Evolutionary conservation across 2,888 invertebrate genomes (phyloP).

Genomic region (Leucophenga montana): DNA sequence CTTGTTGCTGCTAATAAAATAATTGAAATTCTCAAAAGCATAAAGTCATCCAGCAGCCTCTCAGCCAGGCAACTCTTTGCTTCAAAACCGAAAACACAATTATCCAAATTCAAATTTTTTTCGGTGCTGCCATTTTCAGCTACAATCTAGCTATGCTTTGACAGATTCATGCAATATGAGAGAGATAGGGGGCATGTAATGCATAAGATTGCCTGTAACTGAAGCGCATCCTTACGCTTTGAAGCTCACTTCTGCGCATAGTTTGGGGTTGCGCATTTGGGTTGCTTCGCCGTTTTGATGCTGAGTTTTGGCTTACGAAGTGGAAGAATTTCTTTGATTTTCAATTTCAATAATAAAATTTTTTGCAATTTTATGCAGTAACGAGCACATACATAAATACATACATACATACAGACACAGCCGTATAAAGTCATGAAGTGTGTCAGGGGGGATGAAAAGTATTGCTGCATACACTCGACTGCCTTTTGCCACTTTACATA

Average conservation of each 20-base stretch:
- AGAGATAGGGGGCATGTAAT: too few species aligned
- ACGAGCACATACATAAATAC: slow-evolving; percentile 36
- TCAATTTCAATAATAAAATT: slow-evolving; percentile 63
- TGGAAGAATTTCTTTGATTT: slow-evolving; percentile 46
- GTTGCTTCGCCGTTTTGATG: too few species aligned
- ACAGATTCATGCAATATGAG: neutral
- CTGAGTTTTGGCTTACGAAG: neutral
- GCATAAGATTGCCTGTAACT: neutral
- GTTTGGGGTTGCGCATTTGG: slow-evolving; percentile 1
- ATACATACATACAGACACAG: neutral
- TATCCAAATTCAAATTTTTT: slow-evolving; percentile 29
- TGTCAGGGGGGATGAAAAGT: too few species aligned
- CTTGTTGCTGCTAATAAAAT: slow-evolving; percentile 55
- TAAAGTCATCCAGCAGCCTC: neutral
- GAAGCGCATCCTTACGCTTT: slow-evolving; percentile 13
- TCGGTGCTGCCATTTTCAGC: slow-evolving; percentile 23
- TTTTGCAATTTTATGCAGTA: slow-evolving; percentile 60
- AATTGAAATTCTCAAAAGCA: slow-evolving; percentile 57
- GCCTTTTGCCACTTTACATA: slow-evolving; percentile 23
- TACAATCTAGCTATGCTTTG: neutral
- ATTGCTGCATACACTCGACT: slow-evolving; percentile 16
- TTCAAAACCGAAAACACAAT: slow-evolving; percentile 21
- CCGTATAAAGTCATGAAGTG: too few species aligned
- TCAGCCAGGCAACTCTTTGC: neutral
- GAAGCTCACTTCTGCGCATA: neutral